Percentiles rank a stretch among this genome's conserved stretches.
Conservation (phyloP, 2,888 invertebrate genomes). For the Xanthorhoe designata region DNA sequence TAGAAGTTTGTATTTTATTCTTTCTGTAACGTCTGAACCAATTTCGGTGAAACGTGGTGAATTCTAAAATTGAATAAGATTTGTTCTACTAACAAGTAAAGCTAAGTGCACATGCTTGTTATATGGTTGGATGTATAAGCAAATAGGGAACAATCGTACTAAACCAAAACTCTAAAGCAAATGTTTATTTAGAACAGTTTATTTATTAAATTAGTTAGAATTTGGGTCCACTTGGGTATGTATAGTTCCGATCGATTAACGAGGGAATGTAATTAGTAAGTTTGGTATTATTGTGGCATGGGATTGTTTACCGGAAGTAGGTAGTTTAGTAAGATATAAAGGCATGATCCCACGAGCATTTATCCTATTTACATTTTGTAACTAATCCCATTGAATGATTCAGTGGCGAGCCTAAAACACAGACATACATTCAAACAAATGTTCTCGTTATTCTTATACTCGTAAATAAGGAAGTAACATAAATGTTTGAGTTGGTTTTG, state of each 20-base stretch:
- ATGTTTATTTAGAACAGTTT: slow-evolving; percentile 42
- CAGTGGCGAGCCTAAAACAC: neutral
- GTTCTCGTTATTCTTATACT: slow-evolving; percentile 13
- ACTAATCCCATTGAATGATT: slow-evolving; percentile 7
- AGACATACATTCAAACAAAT: slow-evolving; percentile 13
- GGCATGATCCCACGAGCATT: slow-evolving; percentile 7
- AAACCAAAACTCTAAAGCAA: slow-evolving; percentile 18
- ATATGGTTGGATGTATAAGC: neutral
- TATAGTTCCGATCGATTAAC: slow-evolving; percentile 55
- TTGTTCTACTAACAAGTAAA: neutral
- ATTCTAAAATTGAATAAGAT: neutral
- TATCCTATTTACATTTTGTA: slow-evolving; percentile 9
- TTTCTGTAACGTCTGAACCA: neutral
- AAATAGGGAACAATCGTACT: slow-evolving; percentile 1
- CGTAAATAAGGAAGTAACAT: slow-evolving; percentile 15
- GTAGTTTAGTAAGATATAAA: slow-evolving; percentile 19
- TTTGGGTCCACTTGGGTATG: slow-evolving; percentile 43
- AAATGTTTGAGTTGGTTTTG: slow-evolving; percentile 24
- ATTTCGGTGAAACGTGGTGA: neutral
- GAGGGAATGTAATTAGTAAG: slow-evolving; percentile 64
- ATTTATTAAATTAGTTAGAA: slow-evolving; percentile 54
- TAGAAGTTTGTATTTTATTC: neutral
- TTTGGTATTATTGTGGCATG: slow-evolving; percentile 56
- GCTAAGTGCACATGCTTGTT: neutral
- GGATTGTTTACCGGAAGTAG: slow-evolving; percentile 32